Evolutionary conservation across 2,888 invertebrate species (phyloP).

Genomic region (Ectobius pallidus): DNA sequence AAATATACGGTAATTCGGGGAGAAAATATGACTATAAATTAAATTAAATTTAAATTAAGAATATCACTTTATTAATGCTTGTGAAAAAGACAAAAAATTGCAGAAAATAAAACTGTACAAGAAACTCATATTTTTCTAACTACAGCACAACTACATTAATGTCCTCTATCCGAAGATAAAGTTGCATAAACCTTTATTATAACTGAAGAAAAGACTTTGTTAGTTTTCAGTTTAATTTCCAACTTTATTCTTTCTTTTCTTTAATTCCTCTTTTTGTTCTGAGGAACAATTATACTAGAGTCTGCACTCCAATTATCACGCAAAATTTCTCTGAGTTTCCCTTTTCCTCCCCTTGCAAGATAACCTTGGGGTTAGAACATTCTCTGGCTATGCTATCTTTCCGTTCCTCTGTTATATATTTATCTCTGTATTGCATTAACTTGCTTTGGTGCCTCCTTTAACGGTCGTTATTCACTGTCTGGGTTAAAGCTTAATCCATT

Average conservation of each 20-base stretch:
- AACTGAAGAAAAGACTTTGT: too few species aligned
- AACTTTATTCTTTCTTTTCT: too few species aligned
- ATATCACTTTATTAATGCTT: too few species aligned
- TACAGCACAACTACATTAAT: not conserved
- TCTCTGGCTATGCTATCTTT: not conserved
- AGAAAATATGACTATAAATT: too few species aligned
- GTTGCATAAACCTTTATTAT: too few species aligned
- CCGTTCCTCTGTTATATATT: constrained; percentile 8
- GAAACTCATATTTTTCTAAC: not conserved
- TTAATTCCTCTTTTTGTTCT: too few species aligned
- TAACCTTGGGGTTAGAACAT: not conserved
- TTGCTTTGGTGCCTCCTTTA: constrained; percentile 4
- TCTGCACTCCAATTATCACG: constrained; percentile 5
- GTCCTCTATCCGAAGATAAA: too few species aligned
- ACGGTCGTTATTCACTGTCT: constrained; percentile 28
- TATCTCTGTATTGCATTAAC: constrained; percentile 30
- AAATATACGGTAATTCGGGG: too few species aligned
- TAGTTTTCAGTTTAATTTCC: too few species aligned
- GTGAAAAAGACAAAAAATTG: too few species aligned
- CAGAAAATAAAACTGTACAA: too few species aligned
- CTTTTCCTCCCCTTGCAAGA: not conserved
- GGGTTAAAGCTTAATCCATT: constrained; percentile 31
- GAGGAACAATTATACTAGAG: not conserved
- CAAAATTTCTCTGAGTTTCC: not conserved
- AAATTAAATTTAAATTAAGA: too few species aligned